Base-by-base conservation (phyloP, 1,140 invertebrate species). In the Myzus persicae region DNA sequence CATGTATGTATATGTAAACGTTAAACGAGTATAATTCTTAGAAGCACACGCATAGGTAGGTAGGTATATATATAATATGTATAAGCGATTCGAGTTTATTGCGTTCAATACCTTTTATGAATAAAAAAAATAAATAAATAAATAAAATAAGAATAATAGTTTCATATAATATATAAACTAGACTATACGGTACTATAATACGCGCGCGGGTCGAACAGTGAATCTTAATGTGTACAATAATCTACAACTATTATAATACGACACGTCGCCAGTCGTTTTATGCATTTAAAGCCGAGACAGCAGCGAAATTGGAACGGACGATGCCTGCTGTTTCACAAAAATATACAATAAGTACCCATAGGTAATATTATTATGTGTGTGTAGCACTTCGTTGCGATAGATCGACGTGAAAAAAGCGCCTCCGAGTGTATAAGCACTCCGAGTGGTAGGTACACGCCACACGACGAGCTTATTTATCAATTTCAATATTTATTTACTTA, bases 21-120 rank as follows among this genome's bases (percentile, higher is more conserved):
- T 36, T 51, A 82, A 38, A 92, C 91, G 44, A 92, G 91, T 84
- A 51, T 48, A 84, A n/a, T 92, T 92, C 91, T 84, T 22, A 38
- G 91, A 92, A 92, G 81, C 54, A 46, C n/a, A 88, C 2, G 11
- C 18, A 51, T 51, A 44, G 42, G 6, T 9, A 44, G 42, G 42
- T 5, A 44, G 42, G 42, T 9, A 44, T 44, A 44, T 44, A 48
- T 48, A 48, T 48, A 48, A 51, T 89, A 51, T 51, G 22, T 89
- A 89, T 24, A 91, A 26, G 36, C 67, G 3, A 76, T 91, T 91
- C 90, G 22, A 91, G 90, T 91, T 91, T 91, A 91, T 91, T 91
- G 81, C 44, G 67, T 44, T 26, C 31, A 82, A 91, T 31, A 82
- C 90, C 90, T 76, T 91, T 76, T 91, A 46, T 91, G 59, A 76